Evolutionary conservation across 2,888 invertebrate genomes (phyloP).

Genomic region (Geophilus truncorum): DNA sequence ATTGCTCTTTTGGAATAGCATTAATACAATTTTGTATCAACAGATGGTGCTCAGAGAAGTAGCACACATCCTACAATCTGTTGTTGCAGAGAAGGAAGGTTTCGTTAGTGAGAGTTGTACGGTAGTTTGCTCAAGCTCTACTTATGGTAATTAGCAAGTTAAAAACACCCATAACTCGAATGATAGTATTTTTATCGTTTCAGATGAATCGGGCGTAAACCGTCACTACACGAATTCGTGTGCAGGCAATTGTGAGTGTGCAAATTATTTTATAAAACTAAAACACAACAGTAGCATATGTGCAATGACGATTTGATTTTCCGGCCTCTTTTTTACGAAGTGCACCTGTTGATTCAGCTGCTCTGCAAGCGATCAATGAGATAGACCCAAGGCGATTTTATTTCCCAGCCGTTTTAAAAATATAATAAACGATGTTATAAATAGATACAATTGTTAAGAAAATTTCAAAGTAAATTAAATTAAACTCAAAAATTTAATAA

Average conservation of each 20-base stretch:
- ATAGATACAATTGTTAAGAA: background rate
- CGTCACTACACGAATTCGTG: background rate
- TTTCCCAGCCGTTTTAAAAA: background rate
- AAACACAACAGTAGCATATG: background rate
- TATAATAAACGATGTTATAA: background rate
- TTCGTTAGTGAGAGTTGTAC: background rate
- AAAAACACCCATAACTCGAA: background rate
- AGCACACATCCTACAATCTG: background rate
- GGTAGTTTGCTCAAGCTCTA: background rate
- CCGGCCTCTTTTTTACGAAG: background rate
- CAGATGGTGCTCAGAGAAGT: background rate
- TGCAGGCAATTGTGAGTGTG: background rate
- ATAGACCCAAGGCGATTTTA: background rate
- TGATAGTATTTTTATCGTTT: background rate
- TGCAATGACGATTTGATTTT: background rate
- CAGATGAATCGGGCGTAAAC: background rate
- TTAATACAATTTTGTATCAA: background rate
- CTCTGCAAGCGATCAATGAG: background rate
- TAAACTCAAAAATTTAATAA: background rate
- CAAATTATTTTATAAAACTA: background rate
- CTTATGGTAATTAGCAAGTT: background rate
- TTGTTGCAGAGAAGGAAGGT: background rate
- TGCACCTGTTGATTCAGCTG: conserved; percentile 5
- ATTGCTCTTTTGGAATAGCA: no score
- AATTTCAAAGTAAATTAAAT: background rate